Evolutionary conservation across 2,113 vertebrate species (phyloP), one percentile per base, ranked within the genome.

Genomic region (Caranx ignobilis): DNA sequence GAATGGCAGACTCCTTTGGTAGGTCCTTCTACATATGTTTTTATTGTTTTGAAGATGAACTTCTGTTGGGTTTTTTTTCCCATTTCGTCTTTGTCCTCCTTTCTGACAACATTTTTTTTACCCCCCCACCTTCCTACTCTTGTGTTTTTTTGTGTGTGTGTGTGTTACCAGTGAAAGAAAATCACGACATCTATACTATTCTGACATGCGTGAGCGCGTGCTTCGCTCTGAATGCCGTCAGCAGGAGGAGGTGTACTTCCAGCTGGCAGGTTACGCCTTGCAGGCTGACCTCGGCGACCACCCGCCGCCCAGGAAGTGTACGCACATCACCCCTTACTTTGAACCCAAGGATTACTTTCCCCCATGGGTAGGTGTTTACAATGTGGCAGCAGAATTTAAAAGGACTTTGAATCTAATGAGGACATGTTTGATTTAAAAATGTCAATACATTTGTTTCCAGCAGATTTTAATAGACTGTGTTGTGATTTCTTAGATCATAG

Each of bases 171-270:
- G 97, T 0, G 97, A 98, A 93, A 93, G 93, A 52, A 94, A 88
- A 75, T 95, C 96, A 55, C 90, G 96, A 48, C 94, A 94, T 39
- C 95, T 97, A 5, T 97, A 98, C 89, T 99, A 96, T 82, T 94
- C 91, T 21, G 96, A 97, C 68, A 87, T 98, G 63, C 95, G 95
- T 56, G 96, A 97, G 77, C 95, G 95, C 48, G 96, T 97, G 7
- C 94, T 97, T 61, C 86, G 94, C 78, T 98, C 97, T 11, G 94
- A 95, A 59, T 96, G 96, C 62, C 85, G 91, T 66, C 95, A 96
- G 92, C 95, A 95, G 80, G 97, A 99, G 94, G 97, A 96, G 87
- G 94, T 95, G 79, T 98, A 97, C 89, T 98, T 98, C 91, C 94
- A 97, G 89, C 94, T 98, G 78, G 96, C 96, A 5, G 96, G 96